A percentile compares a stretch with the other conserved stretches of the same genome.
phyloP scores from a whole-genome alignment of 2,888 invertebrate genomes.

The Trissolcus brochymenae region DNA sequence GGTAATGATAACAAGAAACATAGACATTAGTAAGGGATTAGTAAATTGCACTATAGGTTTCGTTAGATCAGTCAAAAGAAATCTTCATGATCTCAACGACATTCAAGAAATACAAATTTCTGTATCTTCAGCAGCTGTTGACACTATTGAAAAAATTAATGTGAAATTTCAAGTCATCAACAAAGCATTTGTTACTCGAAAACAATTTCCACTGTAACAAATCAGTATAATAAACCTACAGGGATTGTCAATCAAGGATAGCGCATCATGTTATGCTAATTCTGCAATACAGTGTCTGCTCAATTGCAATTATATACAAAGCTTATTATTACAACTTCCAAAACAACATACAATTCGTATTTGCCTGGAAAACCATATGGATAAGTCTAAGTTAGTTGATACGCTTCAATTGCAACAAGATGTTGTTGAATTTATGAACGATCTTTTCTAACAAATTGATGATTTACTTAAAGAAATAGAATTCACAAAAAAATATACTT shows the following conservation, averaged over 20 bases:
- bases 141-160: background rate
- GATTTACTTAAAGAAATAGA: background rate
- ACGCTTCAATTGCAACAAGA: background rate
- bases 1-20: background rate
- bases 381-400: background rate
- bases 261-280: background rate
- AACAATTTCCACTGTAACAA: background rate
- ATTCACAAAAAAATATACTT: background rate
- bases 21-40: background rate
- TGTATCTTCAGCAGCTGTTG: background rate
- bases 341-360: background rate
- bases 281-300: slow-evolving; percentile 6
- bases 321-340: background rate
- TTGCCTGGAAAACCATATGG: background rate
- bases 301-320: background rate
- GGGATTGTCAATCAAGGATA: background rate
- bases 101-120: background rate
- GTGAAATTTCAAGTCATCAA: background rate
- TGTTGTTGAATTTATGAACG: background rate
- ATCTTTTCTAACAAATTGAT: background rate
- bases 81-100: background rate
- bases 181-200: slow-evolving; percentile 11
- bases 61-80: background rate
- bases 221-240: background rate
- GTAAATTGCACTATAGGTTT: background rate